Base-by-base conservation (phyloP, 2,888 invertebrate species). In the Cyaniris semiargus region DNA sequence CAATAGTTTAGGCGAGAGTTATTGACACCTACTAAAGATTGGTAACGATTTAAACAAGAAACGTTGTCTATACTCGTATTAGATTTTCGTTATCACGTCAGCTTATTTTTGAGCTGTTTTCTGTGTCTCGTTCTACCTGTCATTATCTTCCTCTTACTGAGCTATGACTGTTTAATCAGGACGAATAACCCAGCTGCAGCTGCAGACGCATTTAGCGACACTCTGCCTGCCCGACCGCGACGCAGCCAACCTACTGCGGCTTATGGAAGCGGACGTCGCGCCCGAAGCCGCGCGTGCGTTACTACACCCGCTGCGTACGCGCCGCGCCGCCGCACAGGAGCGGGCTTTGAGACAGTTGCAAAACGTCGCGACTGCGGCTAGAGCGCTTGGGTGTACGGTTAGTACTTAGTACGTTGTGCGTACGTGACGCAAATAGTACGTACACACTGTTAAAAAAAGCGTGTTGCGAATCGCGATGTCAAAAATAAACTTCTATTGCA, bases 331-430 rank as follows among this genome's bases (percentile, higher is more conserved):
- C 1, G 85, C 96, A 18, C 96, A 97, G 0, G 96, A 96, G 77
- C 95, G 96, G 79, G 97, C 96, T 0, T 86, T 98, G 0, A 92
- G 95, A 60, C 97, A 98, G 80, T 89, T 99, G 78, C 97, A 97
- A 83, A 93, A 94, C 0, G 95, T 98, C 3, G 95, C 96, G 31
- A 94, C 95, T 38, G 94, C 97, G 85, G 96, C 97, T 0, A 95
- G 96, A 83, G 95, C 95, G 53, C 92, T 98, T 75, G 98, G 97
- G 0, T 96, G 97, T 8, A 96, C 96, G 86, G 97, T 97, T 86
- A 90, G 92, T 85, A 71, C 21, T 58, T 2, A 21, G 21, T 21
- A 21, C n/a, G 58, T 58, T 18, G 58, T 58, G 58, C 21, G 58
- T 8, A 21, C 21, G n/a, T n/a, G 56, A n/a, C 56, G 44, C 44